phyloP scores from a whole-genome alignment of 2,113 vertebrate species.

The Protomyctophum bolini region DNA sequence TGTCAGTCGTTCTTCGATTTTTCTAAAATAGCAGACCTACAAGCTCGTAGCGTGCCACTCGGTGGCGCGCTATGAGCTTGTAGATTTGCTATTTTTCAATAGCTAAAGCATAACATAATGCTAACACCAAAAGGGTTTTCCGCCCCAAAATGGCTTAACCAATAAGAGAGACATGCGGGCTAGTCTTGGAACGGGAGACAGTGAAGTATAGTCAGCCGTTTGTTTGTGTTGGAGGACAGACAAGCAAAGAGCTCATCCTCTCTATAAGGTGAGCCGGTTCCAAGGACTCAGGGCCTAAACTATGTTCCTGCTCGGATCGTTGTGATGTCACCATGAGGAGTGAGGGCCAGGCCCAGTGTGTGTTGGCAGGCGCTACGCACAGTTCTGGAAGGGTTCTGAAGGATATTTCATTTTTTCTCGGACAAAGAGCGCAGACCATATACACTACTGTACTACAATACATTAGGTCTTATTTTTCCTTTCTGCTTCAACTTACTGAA shows the following conservation, averaged over 20 bases:
- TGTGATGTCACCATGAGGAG: constrained; percentile 65
- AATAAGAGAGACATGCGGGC: constrained; percentile 40
- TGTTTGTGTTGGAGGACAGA: constrained; percentile 48
- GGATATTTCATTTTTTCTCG: constrained; percentile 50
- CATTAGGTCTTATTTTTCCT: constrained; percentile 6
- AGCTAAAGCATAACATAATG: too few species aligned
- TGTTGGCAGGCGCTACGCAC: constrained; percentile 54
- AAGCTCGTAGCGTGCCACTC: too few species aligned
- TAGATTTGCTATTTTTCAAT: too few species aligned
- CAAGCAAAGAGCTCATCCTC: constrained; percentile 30
- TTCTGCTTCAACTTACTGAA: constrained; percentile 24
- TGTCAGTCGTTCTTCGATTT: too few species aligned
- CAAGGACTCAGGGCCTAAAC: constrained; percentile 49
- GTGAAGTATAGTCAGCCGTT: constrained; percentile 27
- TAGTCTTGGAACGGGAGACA: constrained; percentile 30
- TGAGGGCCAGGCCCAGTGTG: constrained; percentile 46
- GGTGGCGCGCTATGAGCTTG: too few species aligned
- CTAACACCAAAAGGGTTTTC: too few species aligned
- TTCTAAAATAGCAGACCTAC: too few species aligned
- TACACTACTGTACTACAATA: constrained; percentile 41
- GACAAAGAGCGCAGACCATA: constrained; percentile 52
- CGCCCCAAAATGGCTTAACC: too few species aligned
- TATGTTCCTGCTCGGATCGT: constrained; percentile 59
- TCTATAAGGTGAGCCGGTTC: constrained; percentile 53
- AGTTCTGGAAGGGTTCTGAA: constrained; percentile 40